A percentile compares a stretch with the other conserved stretches of the same genome.
phyloP scores from a whole-genome alignment of 2,888 invertebrate genomes.

The Cantharis lateralis region DNA sequence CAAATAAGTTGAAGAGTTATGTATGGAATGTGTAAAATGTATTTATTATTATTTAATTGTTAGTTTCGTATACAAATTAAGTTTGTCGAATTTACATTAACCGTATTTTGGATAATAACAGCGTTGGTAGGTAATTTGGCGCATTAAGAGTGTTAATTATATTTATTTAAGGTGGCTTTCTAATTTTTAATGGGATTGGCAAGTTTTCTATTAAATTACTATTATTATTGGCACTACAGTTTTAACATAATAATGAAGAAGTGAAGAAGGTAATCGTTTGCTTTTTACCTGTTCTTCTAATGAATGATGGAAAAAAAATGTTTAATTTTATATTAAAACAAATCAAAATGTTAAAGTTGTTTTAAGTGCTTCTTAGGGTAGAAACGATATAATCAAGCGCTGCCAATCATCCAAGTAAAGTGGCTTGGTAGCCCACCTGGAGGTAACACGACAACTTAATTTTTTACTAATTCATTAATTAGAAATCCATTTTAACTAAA shows the following conservation, averaged over 20 bases:
- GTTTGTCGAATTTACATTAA: background rate
- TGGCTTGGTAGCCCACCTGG: constrained; percentile 36
- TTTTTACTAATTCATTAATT: constrained; percentile 38
- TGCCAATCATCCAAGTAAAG: constrained; percentile 36
- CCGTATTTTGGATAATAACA: background rate
- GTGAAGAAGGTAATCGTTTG: constrained; percentile 1
- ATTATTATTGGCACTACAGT: constrained; percentile 7
- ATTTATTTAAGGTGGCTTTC: constrained; percentile 9
- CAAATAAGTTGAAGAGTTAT: background rate
- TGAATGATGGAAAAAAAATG: background rate
- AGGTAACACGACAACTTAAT: constrained; percentile 33
- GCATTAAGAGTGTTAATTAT: background rate
- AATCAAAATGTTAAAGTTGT: constrained; percentile 8
- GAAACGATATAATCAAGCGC: constrained; percentile 34
- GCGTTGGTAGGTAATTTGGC: background rate
- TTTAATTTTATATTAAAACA: background rate
- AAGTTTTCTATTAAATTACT: background rate
- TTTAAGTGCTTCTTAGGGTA: constrained; percentile 31
- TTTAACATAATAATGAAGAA: constrained; percentile 1
- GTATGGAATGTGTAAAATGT: background rate
- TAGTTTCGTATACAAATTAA: constrained; percentile 1
- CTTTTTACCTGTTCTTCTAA: constrained; percentile 5
- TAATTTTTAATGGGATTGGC: constrained; percentile 11
- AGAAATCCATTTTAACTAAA: constrained; percentile 35
- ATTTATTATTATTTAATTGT: background rate